A percentile compares a stretch with the other conserved stretches of the same genome.
phyloP scores from a whole-genome alignment of 1,140 invertebrate genomes.

The Doryteuthis pealeii region DNA sequence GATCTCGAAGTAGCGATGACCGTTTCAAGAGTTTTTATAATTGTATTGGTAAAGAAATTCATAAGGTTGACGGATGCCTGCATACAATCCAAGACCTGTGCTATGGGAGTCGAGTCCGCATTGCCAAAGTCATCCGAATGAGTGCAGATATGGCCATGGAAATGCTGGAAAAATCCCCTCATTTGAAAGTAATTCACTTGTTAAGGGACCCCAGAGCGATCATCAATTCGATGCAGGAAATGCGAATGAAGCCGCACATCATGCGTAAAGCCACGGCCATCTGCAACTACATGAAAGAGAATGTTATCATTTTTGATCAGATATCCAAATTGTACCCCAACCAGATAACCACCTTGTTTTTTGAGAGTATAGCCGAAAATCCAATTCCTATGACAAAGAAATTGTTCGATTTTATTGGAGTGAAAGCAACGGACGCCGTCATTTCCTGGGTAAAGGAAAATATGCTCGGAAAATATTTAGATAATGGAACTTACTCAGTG shows the following conservation, averaged over 20 bases:
- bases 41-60: conserved; percentile 7
- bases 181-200: not conserved
- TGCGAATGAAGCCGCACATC: not conserved
- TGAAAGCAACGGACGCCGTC: too few relatives aligned
- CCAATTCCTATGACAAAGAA: too few relatives aligned
- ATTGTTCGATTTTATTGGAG: too few relatives aligned
- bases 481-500: too few relatives aligned
- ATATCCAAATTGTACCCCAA: not conserved
- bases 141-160: too few relatives aligned
- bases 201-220: not conserved
- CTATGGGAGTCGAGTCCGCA: too few relatives aligned
- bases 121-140: too few relatives aligned
- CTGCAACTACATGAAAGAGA: not conserved
- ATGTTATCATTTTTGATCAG: not conserved
- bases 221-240: not conserved
- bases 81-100: too few relatives aligned
- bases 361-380: not conserved
- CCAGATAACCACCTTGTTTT: not conserved
- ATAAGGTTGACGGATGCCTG: not conserved
- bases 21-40: conserved; percentile 6
- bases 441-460: too few relatives aligned
- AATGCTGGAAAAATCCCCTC: too few relatives aligned
- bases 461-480: too few relatives aligned
- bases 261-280: not conserved
- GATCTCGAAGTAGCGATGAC: conserved; percentile 11